Evolutionary conservation across 2,888 invertebrate genomes (phyloP).

Genomic region (Aporophyla nigra): DNA sequence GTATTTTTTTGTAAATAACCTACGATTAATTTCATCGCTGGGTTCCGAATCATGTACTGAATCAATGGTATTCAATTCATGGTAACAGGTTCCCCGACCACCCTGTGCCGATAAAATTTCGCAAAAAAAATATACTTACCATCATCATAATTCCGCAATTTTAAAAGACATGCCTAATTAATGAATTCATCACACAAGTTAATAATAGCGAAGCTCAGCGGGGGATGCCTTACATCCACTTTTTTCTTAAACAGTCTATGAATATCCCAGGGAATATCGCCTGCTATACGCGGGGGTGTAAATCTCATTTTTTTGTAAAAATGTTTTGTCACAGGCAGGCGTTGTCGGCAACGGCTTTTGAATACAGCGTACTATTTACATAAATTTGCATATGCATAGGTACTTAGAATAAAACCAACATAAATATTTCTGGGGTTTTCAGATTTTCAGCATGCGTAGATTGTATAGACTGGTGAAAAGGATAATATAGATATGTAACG

Average conservation of each 20-base stretch:
- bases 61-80: too few relatives aligned
- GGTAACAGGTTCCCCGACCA: too few relatives aligned
- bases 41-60: too few relatives aligned
- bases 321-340: conserved; percentile 55
- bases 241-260: conserved; percentile 65
- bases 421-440: conserved; percentile 43
- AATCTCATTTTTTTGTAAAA: conserved; percentile 46
- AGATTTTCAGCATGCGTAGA: conserved; percentile 20
- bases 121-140: neutral
- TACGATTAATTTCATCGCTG: too few relatives aligned
- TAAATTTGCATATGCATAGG: conserved; percentile 62
- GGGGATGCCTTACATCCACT: conserved; percentile 59
- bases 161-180: conserved; percentile 34
- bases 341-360: conserved; percentile 56
- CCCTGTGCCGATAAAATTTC: neutral
- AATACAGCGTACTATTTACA: conserved; percentile 63
- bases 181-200: conserved; percentile 39
- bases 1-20: too few relatives aligned
- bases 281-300: conserved; percentile 70
- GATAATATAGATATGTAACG: neutral
- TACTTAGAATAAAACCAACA: conserved; percentile 54
- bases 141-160: conserved; percentile 25
- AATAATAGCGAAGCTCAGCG: conserved; percentile 65
- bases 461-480: neutral
- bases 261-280: conserved; percentile 66